Conservation (phyloP, 1,140 invertebrate genomes). For the Caerostris darwini region DNA sequence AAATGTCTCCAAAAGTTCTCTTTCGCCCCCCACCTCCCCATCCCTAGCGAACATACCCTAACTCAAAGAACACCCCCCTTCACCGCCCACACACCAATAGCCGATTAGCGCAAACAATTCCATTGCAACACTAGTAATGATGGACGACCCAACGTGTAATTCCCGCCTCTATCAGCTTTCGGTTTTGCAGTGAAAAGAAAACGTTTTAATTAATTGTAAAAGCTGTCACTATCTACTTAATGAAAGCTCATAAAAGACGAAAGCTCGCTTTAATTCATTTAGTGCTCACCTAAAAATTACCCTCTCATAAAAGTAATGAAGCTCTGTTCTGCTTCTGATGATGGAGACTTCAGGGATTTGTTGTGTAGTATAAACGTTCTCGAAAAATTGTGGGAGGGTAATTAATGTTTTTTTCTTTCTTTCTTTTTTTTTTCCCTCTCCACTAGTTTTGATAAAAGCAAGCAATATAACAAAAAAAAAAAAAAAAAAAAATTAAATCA, state of each 20-base stretch:
- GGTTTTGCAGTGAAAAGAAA: not conserved
- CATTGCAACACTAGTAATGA: slow-evolving; percentile 1
- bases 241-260: slow-evolving; percentile 27
- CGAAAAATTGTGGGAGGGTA: not conserved
- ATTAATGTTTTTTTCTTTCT: not conserved
- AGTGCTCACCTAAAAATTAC: slow-evolving; percentile 63
- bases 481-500: too few relatives aligned
- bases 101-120: not conserved
- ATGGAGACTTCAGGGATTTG: slow-evolving; percentile 33
- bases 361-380: not conserved
- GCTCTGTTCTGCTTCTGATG: not conserved
- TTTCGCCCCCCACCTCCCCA: not conserved
- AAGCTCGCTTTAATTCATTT: slow-evolving; percentile 50
- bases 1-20: not conserved
- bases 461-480: too few relatives aligned
- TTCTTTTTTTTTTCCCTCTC: too few relatives aligned
- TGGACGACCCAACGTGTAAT: not conserved
- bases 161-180: not conserved
- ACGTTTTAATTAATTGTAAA: slow-evolving; percentile 51
- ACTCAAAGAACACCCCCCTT: too few relatives aligned
- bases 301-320: slow-evolving; percentile 66
- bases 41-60: too few relatives aligned
- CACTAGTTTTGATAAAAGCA: too few relatives aligned
- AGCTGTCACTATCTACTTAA: slow-evolving; percentile 57
- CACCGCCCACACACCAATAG: not conserved